These are phyloP conservation scores for Ochropleura leucogaster DNA, from an alignment of 2,888 invertebrate species.

Conservation along the genomic window DNA sequence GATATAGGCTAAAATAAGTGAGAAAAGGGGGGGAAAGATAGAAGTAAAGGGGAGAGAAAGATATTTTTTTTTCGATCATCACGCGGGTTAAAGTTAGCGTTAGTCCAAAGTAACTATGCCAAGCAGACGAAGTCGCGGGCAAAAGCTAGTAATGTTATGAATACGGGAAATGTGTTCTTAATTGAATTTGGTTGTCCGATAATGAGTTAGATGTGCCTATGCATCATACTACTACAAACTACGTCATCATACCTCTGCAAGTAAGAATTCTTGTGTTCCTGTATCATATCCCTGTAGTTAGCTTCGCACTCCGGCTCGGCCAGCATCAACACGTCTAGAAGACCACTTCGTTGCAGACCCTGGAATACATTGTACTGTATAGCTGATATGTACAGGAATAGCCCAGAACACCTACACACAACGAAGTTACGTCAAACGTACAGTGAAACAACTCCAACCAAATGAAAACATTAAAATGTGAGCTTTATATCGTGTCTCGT, in stretches of 20 bases:
- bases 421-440: too few species aligned
- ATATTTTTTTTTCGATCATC: too few species aligned
- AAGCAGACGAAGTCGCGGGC: too few species aligned
- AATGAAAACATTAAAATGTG: not conserved
- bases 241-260: constrained; percentile 88
- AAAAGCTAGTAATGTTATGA: not conserved
- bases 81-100: too few species aligned
- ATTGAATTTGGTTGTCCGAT: not conserved
- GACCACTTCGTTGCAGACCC: constrained; percentile 95
- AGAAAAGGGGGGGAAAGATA: too few species aligned
- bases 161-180: not conserved
- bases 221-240: not conserved
- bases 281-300: constrained; percentile 96
- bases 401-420: not conserved
- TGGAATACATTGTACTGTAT: constrained; percentile 71
- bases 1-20: too few species aligned
- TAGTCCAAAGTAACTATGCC: too few species aligned
- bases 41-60: too few species aligned
- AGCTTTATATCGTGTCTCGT: not conserved
- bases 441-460: not conserved
- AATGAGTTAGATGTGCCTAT: not conserved
- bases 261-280: constrained; percentile 95
- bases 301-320: constrained; percentile 96
- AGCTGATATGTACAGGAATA: not conserved
- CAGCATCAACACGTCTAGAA: constrained; percentile 95